Base-by-base conservation (phyloP, 2,797 vertebrate species). In the Falco berigora region DNA sequence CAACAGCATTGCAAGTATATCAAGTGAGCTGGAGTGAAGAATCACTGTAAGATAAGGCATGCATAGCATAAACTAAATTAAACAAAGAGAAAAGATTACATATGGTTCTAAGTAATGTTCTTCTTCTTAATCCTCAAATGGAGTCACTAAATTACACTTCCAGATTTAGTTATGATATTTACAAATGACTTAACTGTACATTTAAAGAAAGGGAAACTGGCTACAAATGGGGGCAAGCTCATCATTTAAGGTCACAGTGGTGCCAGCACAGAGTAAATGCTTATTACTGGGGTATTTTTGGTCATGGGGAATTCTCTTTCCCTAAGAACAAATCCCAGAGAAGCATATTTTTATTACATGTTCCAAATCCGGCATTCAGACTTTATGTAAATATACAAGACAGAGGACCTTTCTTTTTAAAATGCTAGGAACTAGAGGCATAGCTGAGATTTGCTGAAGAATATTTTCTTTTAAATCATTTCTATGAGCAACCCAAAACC, bases 161-260 rank as follows among this genome's bases (percentile, higher is more conserved):
- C 92, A 95, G 81, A 97, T 95, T 94, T 95, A 96, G 95, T 95
- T 95, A 92, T 94, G 90, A 89, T 96, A 95, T 96, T 97, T 96
- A 92, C 84, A 91, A 79, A 90, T 76, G 19, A 88, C 92, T 95
- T 92, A 90, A 83, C 83, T 83, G 75, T 72, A 52, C 61, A 81
- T 80, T 95, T 96, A 88, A 92, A 88, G 72, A 63, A 73, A 73
- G 68, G 78, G 47, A 95, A 88, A 80, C 62, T 68, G 78, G 50
- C 84, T 95, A 71, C 78, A 93, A 97, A 92, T 56, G 59, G 95
- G 80, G 78, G 64, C 40, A 94, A 92, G 67, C 69, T 89, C 88
- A 64, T 92, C 87, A 95, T 95, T 96, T 93, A 93, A 92, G 86
- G 75, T 92, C 81, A 83, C 66, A 27, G 66, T 53, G 23, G 50